Conservation (phyloP, 2,113 vertebrate species). For the Clarias batrachus region DNA sequence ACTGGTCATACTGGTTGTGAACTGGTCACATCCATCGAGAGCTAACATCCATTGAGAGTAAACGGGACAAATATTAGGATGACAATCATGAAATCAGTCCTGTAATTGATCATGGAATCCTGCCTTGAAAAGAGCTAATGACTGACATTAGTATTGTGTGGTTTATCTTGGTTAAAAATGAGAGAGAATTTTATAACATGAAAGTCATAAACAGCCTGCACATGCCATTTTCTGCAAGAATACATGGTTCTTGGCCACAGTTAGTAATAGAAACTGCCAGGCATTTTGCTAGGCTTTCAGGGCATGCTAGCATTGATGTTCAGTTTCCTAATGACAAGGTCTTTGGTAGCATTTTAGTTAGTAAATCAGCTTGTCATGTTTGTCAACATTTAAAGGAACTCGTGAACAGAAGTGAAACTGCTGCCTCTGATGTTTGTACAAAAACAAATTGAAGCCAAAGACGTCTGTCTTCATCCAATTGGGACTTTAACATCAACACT, state of each 20-base stretch:
- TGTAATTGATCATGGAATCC: not conserved
- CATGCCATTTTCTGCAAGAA: not conserved
- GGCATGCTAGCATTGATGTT: not conserved
- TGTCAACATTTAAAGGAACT: not conserved
- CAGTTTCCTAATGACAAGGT: not conserved
- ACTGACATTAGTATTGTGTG: not conserved
- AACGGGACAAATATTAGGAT: no score
- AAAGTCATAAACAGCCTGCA: not conserved
- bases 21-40: not conserved
- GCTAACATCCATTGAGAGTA: no score
- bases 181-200: not conserved
- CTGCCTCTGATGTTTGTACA: not conserved
- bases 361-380: not conserved
- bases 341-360: not conserved
- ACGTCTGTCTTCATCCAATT: not conserved
- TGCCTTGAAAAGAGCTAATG: not conserved
- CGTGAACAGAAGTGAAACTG: not conserved
- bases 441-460: not conserved
- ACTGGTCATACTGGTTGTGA: no score
- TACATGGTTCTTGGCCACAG: not conserved
- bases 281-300: not conserved
- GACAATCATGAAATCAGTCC: no score
- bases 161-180: not conserved
- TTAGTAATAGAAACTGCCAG: not conserved
- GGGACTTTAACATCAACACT: not conserved